A percentile compares a stretch with the other conserved stretches of the same genome.
Evolutionary conservation across 2,113 vertebrate genomes (phyloP).

Genomic region (Erpornis zantholeuca): DNA sequence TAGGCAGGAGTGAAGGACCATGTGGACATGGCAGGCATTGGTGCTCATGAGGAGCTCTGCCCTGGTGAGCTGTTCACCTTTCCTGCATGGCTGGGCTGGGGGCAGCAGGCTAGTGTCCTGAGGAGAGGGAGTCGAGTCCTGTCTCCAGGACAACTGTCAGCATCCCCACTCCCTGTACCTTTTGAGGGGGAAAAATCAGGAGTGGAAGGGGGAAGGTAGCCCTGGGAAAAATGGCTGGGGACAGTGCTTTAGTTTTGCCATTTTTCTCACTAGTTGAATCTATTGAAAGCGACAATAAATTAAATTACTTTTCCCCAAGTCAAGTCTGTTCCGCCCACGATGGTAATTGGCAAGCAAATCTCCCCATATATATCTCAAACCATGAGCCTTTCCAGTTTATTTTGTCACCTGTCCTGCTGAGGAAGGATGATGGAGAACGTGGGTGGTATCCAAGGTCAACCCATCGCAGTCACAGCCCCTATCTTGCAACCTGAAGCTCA

Average conservation of each 20-base stretch:
- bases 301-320: neutral
- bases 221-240: neutral
- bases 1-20: neutral
- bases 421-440: neutral
- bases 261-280: neutral
- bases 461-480: neutral
- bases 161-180: neutral
- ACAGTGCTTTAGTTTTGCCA: neutral
- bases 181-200: neutral
- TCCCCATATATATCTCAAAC: neutral
- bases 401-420: neutral
- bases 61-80: neutral
- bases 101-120: neutral
- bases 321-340: neutral
- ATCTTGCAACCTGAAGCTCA: neutral
- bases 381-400: neutral
- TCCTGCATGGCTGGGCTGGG: neutral
- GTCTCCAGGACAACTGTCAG: neutral
- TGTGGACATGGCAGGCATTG: accelerated
- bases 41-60: neutral
- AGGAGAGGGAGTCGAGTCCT: neutral
- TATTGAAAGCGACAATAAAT: neutral
- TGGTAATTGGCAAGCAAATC: neutral
- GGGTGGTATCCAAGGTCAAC: neutral
- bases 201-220: neutral